Conservation (phyloP, 2,113 vertebrate genomes). For the Cygnus atratus region DNA sequence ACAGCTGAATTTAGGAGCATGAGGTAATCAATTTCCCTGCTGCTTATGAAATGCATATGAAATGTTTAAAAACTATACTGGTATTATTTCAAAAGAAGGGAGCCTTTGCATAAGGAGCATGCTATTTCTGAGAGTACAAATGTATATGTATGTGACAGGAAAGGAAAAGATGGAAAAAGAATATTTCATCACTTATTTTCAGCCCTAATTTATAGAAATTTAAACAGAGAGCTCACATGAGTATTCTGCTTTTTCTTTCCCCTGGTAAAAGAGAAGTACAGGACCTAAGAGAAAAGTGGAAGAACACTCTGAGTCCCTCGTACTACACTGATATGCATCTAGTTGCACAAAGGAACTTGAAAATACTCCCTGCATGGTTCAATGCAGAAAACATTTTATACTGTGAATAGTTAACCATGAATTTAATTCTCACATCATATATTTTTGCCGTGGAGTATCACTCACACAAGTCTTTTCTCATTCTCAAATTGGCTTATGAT, state of each 20-base stretch:
- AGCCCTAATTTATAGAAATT: neutral
- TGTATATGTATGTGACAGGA: neutral
- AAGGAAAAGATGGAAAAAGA: neutral
- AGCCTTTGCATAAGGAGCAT: neutral
- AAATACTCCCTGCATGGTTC: neutral
- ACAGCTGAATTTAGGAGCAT: slow-evolving; percentile 49
- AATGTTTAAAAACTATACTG: neutral
- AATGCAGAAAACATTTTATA: neutral
- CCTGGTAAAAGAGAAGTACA: neutral
- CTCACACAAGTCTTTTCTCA: neutral
- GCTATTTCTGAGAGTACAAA: slow-evolving; percentile 1
- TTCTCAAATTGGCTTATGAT: neutral
- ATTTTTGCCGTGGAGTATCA: neutral
- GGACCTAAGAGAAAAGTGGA: neutral
- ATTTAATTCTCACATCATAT: neutral
- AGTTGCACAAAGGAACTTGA: neutral
- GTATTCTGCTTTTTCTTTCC: neutral
- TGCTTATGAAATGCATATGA: neutral
- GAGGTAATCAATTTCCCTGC: slow-evolving; percentile 35
- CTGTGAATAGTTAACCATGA: neutral
- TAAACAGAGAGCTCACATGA: neutral
- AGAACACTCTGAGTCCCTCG: neutral
- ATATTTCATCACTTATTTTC: neutral
- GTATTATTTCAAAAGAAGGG: slow-evolving; percentile 22
- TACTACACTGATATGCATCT: neutral